Evolutionary conservation across 1,140 invertebrate species (phyloP).

Genomic region (Triops longicaudatus): DNA sequence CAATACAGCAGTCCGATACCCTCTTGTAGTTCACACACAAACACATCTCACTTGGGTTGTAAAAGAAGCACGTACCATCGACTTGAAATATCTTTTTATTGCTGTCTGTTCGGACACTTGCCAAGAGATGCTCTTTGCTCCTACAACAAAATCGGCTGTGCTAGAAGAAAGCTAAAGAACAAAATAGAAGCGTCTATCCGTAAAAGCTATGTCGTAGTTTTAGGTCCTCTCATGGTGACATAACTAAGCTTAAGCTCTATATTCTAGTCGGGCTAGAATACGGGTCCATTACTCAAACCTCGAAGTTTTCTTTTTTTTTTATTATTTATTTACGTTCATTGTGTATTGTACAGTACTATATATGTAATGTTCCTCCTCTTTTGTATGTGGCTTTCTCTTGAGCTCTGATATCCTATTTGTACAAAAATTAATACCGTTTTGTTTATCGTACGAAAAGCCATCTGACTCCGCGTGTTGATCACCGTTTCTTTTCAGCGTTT

Average conservation of each 20-base stretch:
- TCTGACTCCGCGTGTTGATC: not conserved
- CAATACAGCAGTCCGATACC: not conserved
- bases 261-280: constrained; percentile 19
- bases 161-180: not conserved
- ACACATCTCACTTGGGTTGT: constrained; percentile 15
- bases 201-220: not conserved
- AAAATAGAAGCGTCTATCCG: constrained; percentile 1
- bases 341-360: constrained; percentile 13
- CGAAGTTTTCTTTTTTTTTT: not conserved
- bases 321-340: not conserved
- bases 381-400: not conserved
- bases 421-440: not conserved
- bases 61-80: constrained; percentile 28
- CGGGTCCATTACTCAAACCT: constrained; percentile 18
- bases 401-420: too few relatives aligned
- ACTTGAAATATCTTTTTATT: constrained; percentile 24
- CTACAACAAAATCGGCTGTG: not conserved
- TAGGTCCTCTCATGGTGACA: not conserved
- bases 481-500: not conserved
- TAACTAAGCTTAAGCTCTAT: constrained; percentile 13
- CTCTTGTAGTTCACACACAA: too few relatives aligned
- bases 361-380: not conserved
- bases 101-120: constrained; percentile 27
- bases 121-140: not conserved
- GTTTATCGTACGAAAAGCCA: not conserved